A percentile compares a stretch with the other conserved stretches of the same genome.
phyloP scores from a whole-genome alignment of 2,113 vertebrate genomes.

The Salvelinus sp. region DNA sequence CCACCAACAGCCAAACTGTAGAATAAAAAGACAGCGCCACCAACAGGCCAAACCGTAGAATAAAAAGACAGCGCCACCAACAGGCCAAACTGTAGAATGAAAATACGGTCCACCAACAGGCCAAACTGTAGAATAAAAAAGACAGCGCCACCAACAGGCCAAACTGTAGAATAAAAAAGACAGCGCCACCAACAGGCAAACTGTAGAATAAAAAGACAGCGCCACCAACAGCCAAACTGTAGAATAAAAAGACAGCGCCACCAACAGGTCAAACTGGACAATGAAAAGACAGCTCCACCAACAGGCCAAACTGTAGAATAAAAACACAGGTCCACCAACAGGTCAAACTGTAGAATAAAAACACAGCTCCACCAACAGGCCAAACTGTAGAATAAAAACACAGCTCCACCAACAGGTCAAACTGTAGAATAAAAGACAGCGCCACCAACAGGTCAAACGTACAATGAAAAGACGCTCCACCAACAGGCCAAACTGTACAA shows the following conservation, averaged over 20 bases:
- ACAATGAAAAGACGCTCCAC: constrained; percentile 23
- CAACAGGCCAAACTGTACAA: constrained; percentile 25
- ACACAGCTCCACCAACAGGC: not conserved
- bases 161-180: not conserved
- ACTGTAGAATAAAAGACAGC: not conserved
- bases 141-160: too few relatives aligned
- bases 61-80: constrained; percentile 8
- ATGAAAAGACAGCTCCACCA: constrained; percentile 34
- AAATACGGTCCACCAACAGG: too few relatives aligned
- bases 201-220: not conserved
- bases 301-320: constrained; percentile 16
- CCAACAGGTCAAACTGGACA: not conserved
- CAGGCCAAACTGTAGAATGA: too few relatives aligned
- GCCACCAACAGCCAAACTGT: not conserved
- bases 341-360: constrained; percentile 11
- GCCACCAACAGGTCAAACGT: too few relatives aligned
- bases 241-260: not conserved
- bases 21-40: too few relatives aligned
- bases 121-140: too few relatives aligned
- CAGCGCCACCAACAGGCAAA: not conserved
- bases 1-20: too few relatives aligned
- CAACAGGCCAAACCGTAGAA: not conserved
- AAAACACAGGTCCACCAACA: constrained; percentile 44
- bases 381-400: not conserved
- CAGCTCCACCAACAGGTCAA: constrained; percentile 42